Conservation (phyloP, 2,797 vertebrate genomes). For the Alauda arvensis region DNA sequence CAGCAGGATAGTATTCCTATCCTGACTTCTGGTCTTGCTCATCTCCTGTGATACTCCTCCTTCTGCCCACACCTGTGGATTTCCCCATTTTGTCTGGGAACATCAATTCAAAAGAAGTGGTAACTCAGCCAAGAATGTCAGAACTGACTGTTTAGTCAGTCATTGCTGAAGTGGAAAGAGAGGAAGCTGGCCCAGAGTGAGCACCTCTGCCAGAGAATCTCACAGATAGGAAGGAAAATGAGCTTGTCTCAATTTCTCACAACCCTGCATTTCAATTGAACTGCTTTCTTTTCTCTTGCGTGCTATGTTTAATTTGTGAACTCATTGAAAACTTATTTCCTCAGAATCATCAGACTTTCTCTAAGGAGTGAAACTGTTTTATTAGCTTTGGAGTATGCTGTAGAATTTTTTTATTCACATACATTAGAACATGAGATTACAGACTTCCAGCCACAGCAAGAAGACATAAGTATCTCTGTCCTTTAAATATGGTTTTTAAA, state of each 20-base stretch:
- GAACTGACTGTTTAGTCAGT: not conserved
- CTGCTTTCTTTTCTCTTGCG: not conserved
- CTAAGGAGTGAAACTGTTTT: not conserved
- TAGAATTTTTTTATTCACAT: not conserved
- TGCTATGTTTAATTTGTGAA: not conserved
- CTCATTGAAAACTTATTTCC: not conserved
- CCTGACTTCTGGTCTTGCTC: not conserved
- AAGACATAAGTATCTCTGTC: not conserved
- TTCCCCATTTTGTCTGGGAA: not conserved
- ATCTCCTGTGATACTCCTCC: not conserved
- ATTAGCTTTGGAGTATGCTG: not conserved
- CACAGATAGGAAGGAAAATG: not conserved
- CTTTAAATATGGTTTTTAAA: not conserved
- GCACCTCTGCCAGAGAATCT: not conserved
- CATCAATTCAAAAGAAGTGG: not conserved
- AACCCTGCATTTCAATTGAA: not conserved
- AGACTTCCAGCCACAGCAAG: not conserved
- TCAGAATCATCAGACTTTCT: not conserved
- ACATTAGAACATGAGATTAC: not conserved
- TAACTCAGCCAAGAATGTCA: not conserved
- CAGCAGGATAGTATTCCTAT: accelerated
- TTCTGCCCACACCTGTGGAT: not conserved
- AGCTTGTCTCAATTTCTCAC: not conserved
- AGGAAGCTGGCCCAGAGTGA: not conserved
- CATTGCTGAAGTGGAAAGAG: not conserved